Percentiles rank a stretch among this genome's conserved stretches.
Evolutionary conservation across 2,888 invertebrate genomes (phyloP).

Genomic region (Eledone cirrhosa): DNA sequence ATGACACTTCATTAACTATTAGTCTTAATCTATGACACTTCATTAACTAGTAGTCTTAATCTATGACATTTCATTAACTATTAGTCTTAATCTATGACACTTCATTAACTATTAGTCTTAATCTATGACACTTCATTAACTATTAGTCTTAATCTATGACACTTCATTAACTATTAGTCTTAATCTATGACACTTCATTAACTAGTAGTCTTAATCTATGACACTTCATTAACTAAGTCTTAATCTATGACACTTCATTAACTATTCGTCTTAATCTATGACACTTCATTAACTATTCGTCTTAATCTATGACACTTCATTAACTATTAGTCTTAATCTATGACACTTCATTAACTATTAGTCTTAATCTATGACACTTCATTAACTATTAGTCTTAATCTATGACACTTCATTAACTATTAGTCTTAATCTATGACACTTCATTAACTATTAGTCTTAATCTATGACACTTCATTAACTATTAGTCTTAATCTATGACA

Average conservation of each 20-base stretch:
- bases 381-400: constrained; percentile 30
- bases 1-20: constrained; percentile 26
- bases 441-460: constrained; percentile 33
- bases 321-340: constrained; percentile 29
- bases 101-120: constrained; percentile 33
- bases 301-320: constrained; percentile 1
- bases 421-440: background rate
- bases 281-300: constrained; percentile 29
- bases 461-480: constrained; percentile 21
- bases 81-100: background rate
- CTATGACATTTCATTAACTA: constrained; percentile 25
- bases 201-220: background rate
- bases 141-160: background rate
- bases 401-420: constrained; percentile 25
- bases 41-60: constrained; percentile 31
- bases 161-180: constrained; percentile 32
- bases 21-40: background rate
- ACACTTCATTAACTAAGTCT: constrained; percentile 30
- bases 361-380: background rate
- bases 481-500: background rate
- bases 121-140: constrained; percentile 20
- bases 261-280: background rate
- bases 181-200: constrained; percentile 19
- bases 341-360: constrained; percentile 27
- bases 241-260: constrained; percentile 19